These are phyloP conservation scores for Notolepis coatsorum DNA, from an alignment of 2,797 vertebrate species.

Conservation along the genomic window DNA sequence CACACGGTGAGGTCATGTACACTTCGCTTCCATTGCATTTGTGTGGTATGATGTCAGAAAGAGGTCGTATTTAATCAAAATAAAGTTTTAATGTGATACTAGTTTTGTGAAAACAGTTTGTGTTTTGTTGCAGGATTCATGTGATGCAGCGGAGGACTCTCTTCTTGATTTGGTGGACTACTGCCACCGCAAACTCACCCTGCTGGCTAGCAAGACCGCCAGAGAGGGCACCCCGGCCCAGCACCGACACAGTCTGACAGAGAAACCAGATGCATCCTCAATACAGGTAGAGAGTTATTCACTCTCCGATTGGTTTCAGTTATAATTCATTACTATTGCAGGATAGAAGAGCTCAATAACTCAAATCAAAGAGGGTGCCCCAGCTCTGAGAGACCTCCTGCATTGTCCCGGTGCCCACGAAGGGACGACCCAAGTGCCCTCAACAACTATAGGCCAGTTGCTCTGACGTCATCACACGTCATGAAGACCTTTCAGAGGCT, in stretches of 20 bases:
- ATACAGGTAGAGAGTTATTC: conserved; percentile 80
- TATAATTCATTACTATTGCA: background rate
- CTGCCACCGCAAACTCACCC: conserved; percentile 92
- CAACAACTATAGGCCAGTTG: no score
- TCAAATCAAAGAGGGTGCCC: no score
- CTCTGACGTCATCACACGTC: no score
- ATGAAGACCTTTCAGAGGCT: no score
- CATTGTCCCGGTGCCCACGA: no score
- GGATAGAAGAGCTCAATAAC: no score
- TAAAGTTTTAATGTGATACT: background rate
- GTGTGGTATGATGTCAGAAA: no score
- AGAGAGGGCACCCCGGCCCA: conserved; percentile 12
- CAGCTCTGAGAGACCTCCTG: no score
- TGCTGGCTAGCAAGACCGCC: conserved; percentile 79
- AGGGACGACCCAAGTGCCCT: no score
- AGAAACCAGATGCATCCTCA: conserved; percentile 57
- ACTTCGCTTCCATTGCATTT: background rate
- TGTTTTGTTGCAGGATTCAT: conserved; percentile 86
- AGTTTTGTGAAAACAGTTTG: conserved; percentile 7
- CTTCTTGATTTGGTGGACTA: conserved; percentile 95
- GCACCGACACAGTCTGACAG: conserved; percentile 24
- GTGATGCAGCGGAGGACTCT: conserved; percentile 89
- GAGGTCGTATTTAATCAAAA: background rate
- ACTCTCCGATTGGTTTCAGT: background rate
- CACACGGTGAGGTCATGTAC: rapidly evolving